Base-by-base conservation (phyloP, 2,888 invertebrate species). In the Esperia sulphurella region DNA sequence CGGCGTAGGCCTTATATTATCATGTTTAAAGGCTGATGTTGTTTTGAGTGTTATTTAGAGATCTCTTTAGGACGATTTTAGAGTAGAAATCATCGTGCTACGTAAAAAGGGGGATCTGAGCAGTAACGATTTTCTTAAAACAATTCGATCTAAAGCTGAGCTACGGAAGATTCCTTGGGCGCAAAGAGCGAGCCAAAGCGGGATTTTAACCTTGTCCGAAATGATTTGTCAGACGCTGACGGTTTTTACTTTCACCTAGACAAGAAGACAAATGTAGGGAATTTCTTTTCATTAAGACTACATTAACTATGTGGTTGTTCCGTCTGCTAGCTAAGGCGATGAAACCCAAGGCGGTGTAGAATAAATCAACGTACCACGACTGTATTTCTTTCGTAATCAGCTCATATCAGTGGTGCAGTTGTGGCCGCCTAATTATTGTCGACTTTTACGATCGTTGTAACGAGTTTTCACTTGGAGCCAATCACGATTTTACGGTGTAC, bases 331-430 rank as follows among this genome's bases (percentile, higher is more conserved):
- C 67, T 54, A 67, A 72, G 69, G 71, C 83, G 83, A 79, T 79
- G 85, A 79, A 75, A 75, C 81, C 67, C 65, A 71, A 59, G 72
- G 68, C 73, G 64, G 71, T 68, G 68, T 66, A 64, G 79, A 77
- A 85, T 87, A 87, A 87, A 87, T 87, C 87, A 87, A 83, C 77
- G 70, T 66, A 68, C 78, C 77, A 79, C 82, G 85, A 84, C 79
- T 85, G 85, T 87, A 86, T 85, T 87, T 87, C 85, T 88, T 86
- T 83, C 83, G 83, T 86, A 86, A 88, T 88, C 86, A 85, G 85
- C 86, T 86, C 83, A 84, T 88, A 87, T 87, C 85, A 83, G 73
- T 67, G 79, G 79, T 78, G 82, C 79, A 78, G 85, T 80, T 82
- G 82, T 79, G 79, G 72, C 80, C 79, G 83, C 83, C 86, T 87